phyloP scores from a whole-genome alignment of 2,113 vertebrate genomes.

The Gobiocypris rarus region DNA sequence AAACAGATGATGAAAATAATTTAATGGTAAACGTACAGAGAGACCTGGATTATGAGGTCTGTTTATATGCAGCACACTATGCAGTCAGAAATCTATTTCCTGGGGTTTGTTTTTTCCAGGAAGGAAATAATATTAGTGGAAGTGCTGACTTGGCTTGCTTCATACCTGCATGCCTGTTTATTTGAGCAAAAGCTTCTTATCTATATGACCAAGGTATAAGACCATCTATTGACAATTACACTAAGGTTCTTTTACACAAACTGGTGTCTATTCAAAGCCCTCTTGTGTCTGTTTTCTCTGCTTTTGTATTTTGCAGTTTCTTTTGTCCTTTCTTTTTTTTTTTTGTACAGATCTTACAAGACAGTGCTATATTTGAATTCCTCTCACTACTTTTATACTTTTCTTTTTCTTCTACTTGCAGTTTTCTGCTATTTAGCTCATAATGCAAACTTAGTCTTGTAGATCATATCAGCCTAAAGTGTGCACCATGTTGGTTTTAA shows the following conservation, averaged over 20 bases:
- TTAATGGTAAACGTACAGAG: background rate
- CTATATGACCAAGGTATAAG: background rate
- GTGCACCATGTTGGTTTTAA: background rate
- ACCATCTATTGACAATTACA: background rate
- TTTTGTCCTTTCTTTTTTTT: background rate
- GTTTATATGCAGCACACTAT: conserved; percentile 41
- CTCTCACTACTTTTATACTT: too few relatives aligned
- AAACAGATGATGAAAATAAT: background rate
- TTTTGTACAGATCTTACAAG: background rate
- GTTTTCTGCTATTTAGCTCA: background rate
- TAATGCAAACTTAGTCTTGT: background rate
- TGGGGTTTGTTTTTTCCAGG: conserved; percentile 20
- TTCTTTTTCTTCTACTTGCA: background rate
- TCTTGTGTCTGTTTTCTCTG: background rate
- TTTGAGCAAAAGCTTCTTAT: background rate
- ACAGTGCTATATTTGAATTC: background rate
- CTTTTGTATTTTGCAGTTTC: background rate
- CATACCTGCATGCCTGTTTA: background rate
- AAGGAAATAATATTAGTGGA: conserved; percentile 26
- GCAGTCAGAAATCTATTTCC: conserved; percentile 43
- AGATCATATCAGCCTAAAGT: background rate
- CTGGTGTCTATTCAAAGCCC: background rate
- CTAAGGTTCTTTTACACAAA: background rate
- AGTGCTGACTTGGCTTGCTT: conserved; percentile 29
- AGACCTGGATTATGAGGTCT: conserved; percentile 1